phyloP scores from a whole-genome alignment of 2,113 vertebrate genomes.

The Microtus richardsoni region DNA sequence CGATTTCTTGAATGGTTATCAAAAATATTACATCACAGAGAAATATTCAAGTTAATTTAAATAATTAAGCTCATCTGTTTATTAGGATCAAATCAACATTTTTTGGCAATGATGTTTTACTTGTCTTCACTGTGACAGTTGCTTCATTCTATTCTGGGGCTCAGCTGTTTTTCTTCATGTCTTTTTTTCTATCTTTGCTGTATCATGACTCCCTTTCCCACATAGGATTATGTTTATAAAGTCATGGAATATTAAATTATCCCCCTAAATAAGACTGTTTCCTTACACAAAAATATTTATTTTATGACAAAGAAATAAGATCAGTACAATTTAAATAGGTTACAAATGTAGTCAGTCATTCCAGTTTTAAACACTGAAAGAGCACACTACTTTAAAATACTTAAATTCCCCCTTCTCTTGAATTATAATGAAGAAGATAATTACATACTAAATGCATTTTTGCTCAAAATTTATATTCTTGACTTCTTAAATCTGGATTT shows the following conservation, averaged over 20 bases:
- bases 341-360: not conserved
- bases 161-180: not conserved
- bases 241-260: not conserved
- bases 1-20: not conserved
- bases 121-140: not conserved
- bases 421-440: conserved; percentile 33
- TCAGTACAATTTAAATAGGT: not conserved
- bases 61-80: not conserved
- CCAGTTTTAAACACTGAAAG: not conserved
- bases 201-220: not conserved
- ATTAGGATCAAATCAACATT: not conserved
- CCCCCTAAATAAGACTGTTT: not conserved
- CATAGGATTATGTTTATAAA: not conserved
- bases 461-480: conserved; percentile 39
- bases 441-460: not conserved
- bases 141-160: not conserved
- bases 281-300: not conserved
- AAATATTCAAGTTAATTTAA: not conserved
- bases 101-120: not conserved
- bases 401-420: not conserved
- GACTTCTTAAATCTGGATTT: conserved; percentile 17
- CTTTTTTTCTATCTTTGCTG: not conserved
- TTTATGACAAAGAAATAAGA: not conserved
- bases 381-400: not conserved
- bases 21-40: not conserved